Evolutionary conservation across 2,888 invertebrate species (phyloP), one percentile per base, ranked within the genome.

Genomic region (Cosmia trapezina): DNA sequence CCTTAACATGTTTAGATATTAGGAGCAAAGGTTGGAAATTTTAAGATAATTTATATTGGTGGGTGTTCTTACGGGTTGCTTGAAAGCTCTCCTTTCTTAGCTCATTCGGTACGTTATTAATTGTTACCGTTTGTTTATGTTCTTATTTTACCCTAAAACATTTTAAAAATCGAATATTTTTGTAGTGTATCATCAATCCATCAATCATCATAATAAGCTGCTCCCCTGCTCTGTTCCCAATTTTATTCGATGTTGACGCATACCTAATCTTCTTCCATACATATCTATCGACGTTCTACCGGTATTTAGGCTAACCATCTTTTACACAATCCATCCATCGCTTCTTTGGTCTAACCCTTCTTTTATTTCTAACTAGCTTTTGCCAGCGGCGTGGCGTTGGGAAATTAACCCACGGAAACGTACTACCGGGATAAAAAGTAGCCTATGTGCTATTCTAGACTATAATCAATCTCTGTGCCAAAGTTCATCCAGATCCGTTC

Each of bases 1-100:
- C 73, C 61, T 84, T 79, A 83, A 84, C 84, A 78, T 78, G 76
- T 68, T 73, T 65, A 66, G 80, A 73, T 81, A 80, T 83, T 75
- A 77, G 61, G 57, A 57, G 54, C 51, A 57, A 73, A 61, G 62
- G 65, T 77, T 69, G 60, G 65, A 74, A 67, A 71, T 80, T 49
- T 69, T 67, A 80, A 70, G 64, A 74, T 78, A 64, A 70, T 73
- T 79, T 76, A 69, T 83, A 63, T 64, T 65, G 14, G 51, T 73
- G 54, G 56, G 57, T 74, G 73, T 68, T 83, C 53, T 67, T 60
- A 61, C 47, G 28, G 28, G 22, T 28, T 41, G 43, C 57, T 69
- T 70, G 57, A 60, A 76, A 74, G 72, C 61, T 70, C 41, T 69
- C 22, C 59, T 63, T 61, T 66, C 49, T 54, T 62, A 54, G 60